Evolutionary conservation across 2,888 invertebrate genomes (phyloP).

Genomic region (Pogonocherus hispidulus): DNA sequence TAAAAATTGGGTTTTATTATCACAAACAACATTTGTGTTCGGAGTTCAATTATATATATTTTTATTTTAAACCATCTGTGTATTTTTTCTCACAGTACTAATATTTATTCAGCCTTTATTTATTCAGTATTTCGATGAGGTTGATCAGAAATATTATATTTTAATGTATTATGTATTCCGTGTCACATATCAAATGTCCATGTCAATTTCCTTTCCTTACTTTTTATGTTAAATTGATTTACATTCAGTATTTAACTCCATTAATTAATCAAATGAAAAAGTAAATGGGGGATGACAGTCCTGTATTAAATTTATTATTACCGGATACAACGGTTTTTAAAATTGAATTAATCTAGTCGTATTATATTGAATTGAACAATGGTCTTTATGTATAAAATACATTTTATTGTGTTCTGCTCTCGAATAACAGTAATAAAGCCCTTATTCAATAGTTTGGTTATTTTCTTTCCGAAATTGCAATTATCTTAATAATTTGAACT

Average conservation of each 20-base stretch:
- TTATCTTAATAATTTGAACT: no score
- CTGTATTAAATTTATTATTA: constrained; percentile 12
- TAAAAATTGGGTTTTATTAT: constrained; percentile 69
- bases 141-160: constrained; percentile 38
- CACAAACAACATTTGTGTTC: constrained; percentile 68
- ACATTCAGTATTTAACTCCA: constrained; percentile 15
- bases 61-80: constrained; percentile 63
- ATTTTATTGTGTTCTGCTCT: background rate
- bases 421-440: background rate
- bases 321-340: constrained; percentile 8
- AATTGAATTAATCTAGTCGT: constrained; percentile 16
- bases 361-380: constrained; percentile 10
- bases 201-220: constrained; percentile 16
- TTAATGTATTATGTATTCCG: constrained; percentile 30
- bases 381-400: background rate
- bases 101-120: constrained; percentile 65
- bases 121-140: constrained; percentile 57
- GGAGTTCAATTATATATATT: constrained; percentile 67
- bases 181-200: constrained; percentile 25
- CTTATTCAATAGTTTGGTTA: no score
- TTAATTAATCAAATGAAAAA: constrained; percentile 26
- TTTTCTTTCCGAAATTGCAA: no score
- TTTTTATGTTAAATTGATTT: constrained; percentile 23
- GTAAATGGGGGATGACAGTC: constrained; percentile 12
- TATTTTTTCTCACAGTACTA: constrained; percentile 62